Conservation (phyloP, 1,140 invertebrate genomes). For the Cyclargus thomasi region DNA sequence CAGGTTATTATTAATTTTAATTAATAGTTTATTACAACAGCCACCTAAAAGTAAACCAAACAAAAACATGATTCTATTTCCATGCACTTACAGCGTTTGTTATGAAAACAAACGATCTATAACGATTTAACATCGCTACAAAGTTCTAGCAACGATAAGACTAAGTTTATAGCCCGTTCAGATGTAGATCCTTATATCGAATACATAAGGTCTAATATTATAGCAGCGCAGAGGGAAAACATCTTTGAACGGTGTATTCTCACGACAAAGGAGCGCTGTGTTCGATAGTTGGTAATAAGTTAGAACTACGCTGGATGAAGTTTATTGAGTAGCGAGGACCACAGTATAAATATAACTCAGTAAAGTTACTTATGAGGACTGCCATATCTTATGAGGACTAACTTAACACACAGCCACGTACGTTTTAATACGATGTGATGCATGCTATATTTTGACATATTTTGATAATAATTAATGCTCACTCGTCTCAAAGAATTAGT, state of each 20-base stretch:
- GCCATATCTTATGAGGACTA: too few relatives aligned
- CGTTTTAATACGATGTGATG: too few relatives aligned
- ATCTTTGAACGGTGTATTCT: neutral
- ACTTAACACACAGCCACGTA: too few relatives aligned
- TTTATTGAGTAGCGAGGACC: neutral
- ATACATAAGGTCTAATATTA: neutral
- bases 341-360: too few relatives aligned
- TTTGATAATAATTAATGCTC: too few relatives aligned
- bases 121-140: neutral
- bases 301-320: neutral
- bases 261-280: neutral
- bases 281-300: neutral
- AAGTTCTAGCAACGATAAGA: neutral
- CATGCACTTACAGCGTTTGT: neutral
- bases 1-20: too few relatives aligned
- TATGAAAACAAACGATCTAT: neutral
- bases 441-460: too few relatives aligned
- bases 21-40: neutral
- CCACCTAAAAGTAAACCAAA: neutral
- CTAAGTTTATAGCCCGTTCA: neutral
- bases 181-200: neutral
- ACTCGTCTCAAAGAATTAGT: too few relatives aligned
- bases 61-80: neutral
- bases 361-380: too few relatives aligned
- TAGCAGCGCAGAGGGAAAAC: neutral